Evolutionary conservation across 2,888 invertebrate genomes (phyloP), one percentile per base, ranked within the genome.

Genomic region (Leucophenga montana): DNA sequence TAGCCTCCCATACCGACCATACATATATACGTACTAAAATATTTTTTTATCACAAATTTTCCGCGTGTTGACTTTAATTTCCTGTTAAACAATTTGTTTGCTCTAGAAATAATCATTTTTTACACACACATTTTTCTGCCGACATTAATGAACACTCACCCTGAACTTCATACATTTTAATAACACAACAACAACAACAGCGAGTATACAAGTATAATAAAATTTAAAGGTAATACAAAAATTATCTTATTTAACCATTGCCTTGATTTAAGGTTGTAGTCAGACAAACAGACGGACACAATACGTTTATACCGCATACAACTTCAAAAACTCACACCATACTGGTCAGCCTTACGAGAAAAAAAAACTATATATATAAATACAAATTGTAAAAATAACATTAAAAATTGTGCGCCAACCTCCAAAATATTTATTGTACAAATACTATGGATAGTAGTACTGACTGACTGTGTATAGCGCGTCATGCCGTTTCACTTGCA

Each of bases 361-460:
- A 50, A 50, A 39, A 14, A 39, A 61, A 1, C n/a, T n/a, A n/a
- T n/a, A n/a, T n/a, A n/a, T n/a, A 39, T 39, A 61, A 39, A 69
- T 77, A 71, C 80, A 27, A 27, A 27, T 75, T 74, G 74, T 77
- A 80, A 27, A 27, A 27, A 27, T 3, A 27, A 27, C 27, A 27
- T 27, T 3, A 27, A 72, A 78, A 70, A 69, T 71, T 77, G 78
- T 74, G 70, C 44, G 44, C 8, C 82, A 75, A 73, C 80, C 82
- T 80, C 80, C 77, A 82, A 80, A 80, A 80, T 82, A 80, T 83
- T 82, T 80, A 80, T 83, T 78, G 74, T 74, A 72, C 50, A 50
- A 50, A 50, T 50, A 50, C 50, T 50, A 50, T 18, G 18, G 18
- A 50, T 50, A 50, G 14, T 50, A 48, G 3, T 5, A 59, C 2